Evolutionary conservation across 2,113 vertebrate species (phyloP), one percentile per base, ranked within the genome.

Genomic region (Lipophrys pholis): DNA sequence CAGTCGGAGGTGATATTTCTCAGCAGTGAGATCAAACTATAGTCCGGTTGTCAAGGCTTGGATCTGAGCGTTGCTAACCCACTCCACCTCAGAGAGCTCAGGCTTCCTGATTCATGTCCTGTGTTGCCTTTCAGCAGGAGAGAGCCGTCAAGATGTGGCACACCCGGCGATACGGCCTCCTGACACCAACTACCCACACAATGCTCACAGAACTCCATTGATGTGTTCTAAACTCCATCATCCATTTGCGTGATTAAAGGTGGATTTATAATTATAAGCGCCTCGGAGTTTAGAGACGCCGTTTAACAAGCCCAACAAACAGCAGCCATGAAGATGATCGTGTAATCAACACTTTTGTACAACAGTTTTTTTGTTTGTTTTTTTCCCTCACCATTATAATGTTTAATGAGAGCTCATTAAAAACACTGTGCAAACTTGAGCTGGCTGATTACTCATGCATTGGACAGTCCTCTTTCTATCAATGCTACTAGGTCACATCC

Each of bases 11-110:
- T 67, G 79, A 68, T 62, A 77, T 75, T 83, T 69, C 78, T 76
- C 73, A 55, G 69, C 68, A 74, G 6, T 8, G 58, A 78, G 73
- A 87, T 89, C 73, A 86, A 84, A 83, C 69, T 63, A 48, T 56
- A 38, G 39, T 63, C 52, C 21, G 10, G 65, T 74, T 76, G 78
- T 82, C 76, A 76, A 52, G 65, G 75, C 12, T 77, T 71, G 57
- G 85, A 87, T 80, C 68, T 42, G 42, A 86, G 69, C 7, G 46
- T 57, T 74, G 74, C 78, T 59, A 75, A 55, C 56, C 36, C 15
- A 66, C 53, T 80, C 51, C 78, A 76, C 74, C 69, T 61, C 66
- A 46, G 78, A 74, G 71, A 69, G 35, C 69, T n/a, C 21, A 6
- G 14, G 48, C 56, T 38, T 74, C 57, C 14, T 16, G 42, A 74